These are phyloP conservation scores for Antitype chi DNA, from an alignment of 2,888 invertebrate species.

Conservation along the genomic window DNA sequence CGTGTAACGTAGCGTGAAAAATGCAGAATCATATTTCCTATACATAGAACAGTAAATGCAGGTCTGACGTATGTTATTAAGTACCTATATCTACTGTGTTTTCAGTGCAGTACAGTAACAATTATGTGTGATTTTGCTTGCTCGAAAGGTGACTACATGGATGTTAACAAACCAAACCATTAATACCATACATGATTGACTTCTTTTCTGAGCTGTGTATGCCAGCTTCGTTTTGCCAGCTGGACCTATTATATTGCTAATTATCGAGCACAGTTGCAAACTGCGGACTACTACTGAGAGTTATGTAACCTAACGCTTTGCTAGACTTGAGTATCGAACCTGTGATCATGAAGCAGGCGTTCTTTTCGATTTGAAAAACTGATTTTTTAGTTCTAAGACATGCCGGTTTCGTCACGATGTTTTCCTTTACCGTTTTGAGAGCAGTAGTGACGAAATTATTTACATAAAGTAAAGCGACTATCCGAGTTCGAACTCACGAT, in stretches of 20 bases:
- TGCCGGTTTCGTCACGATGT: too few species aligned
- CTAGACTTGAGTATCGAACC: background rate
- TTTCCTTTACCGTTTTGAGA: too few species aligned
- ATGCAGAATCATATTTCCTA: slow-evolving; percentile 47
- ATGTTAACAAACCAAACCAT: background rate
- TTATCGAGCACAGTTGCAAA: background rate
- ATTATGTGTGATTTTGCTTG: slow-evolving; percentile 2
- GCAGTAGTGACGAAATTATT: too few species aligned
- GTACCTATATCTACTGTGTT: slow-evolving; percentile 8
- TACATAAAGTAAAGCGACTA: too few species aligned
- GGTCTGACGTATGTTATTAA: slow-evolving; percentile 31
- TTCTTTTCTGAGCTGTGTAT: background rate
- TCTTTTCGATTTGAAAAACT: background rate
- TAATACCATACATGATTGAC: background rate
- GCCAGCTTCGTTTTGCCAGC: background rate
- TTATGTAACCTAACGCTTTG: background rate
- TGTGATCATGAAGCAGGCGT: background rate
- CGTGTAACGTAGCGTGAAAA: slow-evolving; percentile 10
- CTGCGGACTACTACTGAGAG: background rate
- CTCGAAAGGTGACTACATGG: background rate
- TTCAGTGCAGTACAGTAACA: background rate
- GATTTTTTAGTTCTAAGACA: too few species aligned
- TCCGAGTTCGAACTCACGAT: too few species aligned
- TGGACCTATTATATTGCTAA: background rate
- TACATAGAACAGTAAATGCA: slow-evolving; percentile 30